These are phyloP conservation scores for Molossus alvarezi DNA, from an alignment of 2,797 vertebrate species.

Conservation along the genomic window DNA sequence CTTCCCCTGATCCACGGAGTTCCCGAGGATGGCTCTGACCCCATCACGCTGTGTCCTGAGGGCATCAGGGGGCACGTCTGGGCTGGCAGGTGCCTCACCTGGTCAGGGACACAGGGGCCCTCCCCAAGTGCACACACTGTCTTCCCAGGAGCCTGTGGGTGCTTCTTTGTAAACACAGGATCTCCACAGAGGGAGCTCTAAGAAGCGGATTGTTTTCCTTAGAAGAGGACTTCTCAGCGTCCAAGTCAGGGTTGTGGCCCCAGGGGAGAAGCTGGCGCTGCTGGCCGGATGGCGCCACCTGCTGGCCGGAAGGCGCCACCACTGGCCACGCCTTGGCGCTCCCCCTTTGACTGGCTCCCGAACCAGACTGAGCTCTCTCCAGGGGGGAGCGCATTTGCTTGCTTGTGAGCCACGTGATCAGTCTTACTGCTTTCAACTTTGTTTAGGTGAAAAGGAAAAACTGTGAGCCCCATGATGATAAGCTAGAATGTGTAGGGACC, in stretches of 20 bases:
- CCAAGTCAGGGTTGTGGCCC: neutral
- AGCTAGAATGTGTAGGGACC: neutral
- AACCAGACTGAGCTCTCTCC: neutral
- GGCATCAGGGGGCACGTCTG: neutral
- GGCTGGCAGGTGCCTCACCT: neutral
- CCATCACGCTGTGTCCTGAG: neutral
- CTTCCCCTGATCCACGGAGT: neutral
- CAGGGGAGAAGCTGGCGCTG: too few species aligned
- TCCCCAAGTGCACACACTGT: too few species aligned
- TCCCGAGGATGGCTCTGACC: neutral
- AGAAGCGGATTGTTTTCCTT: neutral
- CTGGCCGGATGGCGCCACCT: too few species aligned
- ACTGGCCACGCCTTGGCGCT: neutral
- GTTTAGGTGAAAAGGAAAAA: neutral
- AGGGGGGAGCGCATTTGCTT: neutral
- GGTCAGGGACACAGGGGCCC: neutral
- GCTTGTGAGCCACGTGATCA: neutral
- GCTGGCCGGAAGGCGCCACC: too few species aligned
- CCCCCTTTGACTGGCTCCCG: neutral
- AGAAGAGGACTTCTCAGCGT: neutral
- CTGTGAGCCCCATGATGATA: neutral
- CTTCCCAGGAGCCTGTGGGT: neutral
- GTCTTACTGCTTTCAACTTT: neutral
- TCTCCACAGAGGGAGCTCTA: neutral
- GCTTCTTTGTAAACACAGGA: neutral